Evolutionary conservation across 1,140 invertebrate genomes (phyloP).

Genomic region (Temnothorax curvispinosus): DNA sequence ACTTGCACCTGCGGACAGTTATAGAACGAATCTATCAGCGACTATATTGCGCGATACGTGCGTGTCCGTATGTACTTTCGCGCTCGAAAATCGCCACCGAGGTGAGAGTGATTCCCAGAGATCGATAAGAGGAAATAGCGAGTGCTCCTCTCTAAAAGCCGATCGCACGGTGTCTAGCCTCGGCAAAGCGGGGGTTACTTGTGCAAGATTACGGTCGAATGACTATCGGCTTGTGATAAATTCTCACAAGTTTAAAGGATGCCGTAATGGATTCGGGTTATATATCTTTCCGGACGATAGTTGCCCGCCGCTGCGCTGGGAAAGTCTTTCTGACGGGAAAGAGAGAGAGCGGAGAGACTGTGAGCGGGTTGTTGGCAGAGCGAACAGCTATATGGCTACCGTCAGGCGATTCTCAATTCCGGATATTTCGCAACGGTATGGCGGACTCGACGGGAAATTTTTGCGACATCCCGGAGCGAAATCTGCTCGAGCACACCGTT

Average conservation of each 20-base stretch:
- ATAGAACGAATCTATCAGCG: slow-evolving; percentile 13
- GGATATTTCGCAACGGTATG: slow-evolving; percentile 42
- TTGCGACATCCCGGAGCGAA: neutral
- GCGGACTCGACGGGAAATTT: slow-evolving; percentile 48
- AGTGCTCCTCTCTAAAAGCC: slow-evolving; percentile 21
- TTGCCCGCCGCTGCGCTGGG: neutral
- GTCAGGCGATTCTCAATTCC: slow-evolving; percentile 24
- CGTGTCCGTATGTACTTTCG: slow-evolving; percentile 24
- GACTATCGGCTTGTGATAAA: slow-evolving; percentile 64
- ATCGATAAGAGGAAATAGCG: slow-evolving; percentile 7
- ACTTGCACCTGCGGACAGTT: slow-evolving; percentile 37
- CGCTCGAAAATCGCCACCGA: slow-evolving; percentile 4
- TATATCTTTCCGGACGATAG: slow-evolving; percentile 50
- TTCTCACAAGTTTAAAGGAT: slow-evolving; percentile 67
- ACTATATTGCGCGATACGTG: slow-evolving; percentile 36
- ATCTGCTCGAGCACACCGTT: slow-evolving; percentile 23
- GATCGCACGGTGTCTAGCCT: slow-evolving; percentile 41
- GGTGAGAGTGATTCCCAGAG: slow-evolving; percentile 40
- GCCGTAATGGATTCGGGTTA: slow-evolving; percentile 63
- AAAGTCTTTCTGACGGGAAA: slow-evolving; percentile 29
- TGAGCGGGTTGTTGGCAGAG: neutral
- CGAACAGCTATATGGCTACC: neutral
- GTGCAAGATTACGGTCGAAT: slow-evolving; percentile 37
- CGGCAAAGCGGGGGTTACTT: neutral
- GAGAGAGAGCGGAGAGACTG: neutral